These are phyloP conservation scores for Hypselothyrea guttata DNA, from an alignment of 2,888 invertebrate species.

Conservation along the genomic window DNA sequence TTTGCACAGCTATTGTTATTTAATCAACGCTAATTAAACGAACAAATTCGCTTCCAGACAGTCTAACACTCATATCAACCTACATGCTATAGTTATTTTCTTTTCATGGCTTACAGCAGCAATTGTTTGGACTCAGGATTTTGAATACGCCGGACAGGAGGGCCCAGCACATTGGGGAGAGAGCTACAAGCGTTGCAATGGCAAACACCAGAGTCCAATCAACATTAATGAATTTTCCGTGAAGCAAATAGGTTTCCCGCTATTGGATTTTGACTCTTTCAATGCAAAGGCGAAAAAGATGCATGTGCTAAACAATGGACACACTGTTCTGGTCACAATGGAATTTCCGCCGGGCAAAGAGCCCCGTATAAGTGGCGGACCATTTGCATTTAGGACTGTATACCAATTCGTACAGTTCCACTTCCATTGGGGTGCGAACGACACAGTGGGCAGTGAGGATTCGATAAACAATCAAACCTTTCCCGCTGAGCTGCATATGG, in stretches of 20 bases:
- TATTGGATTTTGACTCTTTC: too few species aligned
- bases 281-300: too few species aligned
- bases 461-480: constrained; percentile 83
- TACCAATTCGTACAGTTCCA: constrained; percentile 85
- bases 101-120: not conserved
- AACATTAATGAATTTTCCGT: constrained; percentile 11
- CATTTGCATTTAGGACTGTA: not conserved
- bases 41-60: not conserved
- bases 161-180: constrained; percentile 18
- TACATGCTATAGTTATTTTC: not conserved
- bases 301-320: constrained; percentile 14
- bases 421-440: constrained; percentile 90
- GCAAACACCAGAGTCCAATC: constrained; percentile 20
- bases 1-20: not conserved
- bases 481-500: constrained; percentile 90
- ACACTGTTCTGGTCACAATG: constrained; percentile 21
- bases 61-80: not conserved
- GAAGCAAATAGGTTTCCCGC: too few species aligned
- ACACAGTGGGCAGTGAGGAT: constrained; percentile 89
- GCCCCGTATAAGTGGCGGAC: constrained; percentile 4
- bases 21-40: not conserved
- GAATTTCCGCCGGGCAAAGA: not conserved
- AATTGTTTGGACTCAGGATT: constrained; percentile 5
- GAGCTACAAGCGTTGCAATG: constrained; percentile 9
- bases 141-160: constrained; percentile 1